A percentile compares a stretch with the other conserved stretches of the same genome.
Evolutionary conservation across 2,888 invertebrate genomes (phyloP).

Genomic region (Drosophila pegasa): DNA sequence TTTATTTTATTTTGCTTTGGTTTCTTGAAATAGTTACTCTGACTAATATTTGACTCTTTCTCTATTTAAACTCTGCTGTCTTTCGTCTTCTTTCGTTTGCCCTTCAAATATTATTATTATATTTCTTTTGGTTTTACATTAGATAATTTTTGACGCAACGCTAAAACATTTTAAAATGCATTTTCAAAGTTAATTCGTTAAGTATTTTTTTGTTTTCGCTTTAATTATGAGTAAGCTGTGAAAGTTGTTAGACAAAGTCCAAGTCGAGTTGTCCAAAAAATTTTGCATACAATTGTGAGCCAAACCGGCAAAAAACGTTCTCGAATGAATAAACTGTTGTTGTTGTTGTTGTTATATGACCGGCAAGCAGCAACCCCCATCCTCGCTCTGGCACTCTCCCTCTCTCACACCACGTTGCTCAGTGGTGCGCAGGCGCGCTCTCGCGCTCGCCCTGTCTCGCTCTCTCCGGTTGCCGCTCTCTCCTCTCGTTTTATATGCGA

Average conservation of each 20-base stretch:
- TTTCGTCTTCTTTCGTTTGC: slow-evolving; percentile 16
- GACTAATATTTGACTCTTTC: slow-evolving; percentile 67
- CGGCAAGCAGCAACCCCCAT: slow-evolving; percentile 57
- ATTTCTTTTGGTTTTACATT: slow-evolving; percentile 33
- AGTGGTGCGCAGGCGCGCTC: slow-evolving; percentile 44
- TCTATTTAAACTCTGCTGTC: slow-evolving; percentile 39
- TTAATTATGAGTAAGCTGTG: slow-evolving; percentile 53
- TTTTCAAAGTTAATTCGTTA: slow-evolving; percentile 72
- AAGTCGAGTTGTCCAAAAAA: slow-evolving; percentile 53
- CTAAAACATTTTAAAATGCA: slow-evolving; percentile 82
- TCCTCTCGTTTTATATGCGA: slow-evolving; percentile 72
- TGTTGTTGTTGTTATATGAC: slow-evolving; percentile 52
- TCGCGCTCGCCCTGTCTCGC: slow-evolving; percentile 1
- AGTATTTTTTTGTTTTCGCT: slow-evolving; percentile 27
- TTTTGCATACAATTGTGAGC: slow-evolving; percentile 61
- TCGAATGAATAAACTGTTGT: slow-evolving; percentile 50
- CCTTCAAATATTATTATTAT: slow-evolving; percentile 48
- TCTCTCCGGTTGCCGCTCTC: slow-evolving; percentile 17
- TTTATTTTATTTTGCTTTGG: slow-evolving; percentile 29
- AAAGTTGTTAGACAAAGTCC: slow-evolving; percentile 68
- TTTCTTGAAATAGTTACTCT: slow-evolving; percentile 60
- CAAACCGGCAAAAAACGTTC: slow-evolving; percentile 51
- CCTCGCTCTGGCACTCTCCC: not conserved
- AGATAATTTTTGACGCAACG: slow-evolving; percentile 61
- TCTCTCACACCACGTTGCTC: not conserved